Percentiles rank a stretch among this genome's conserved stretches.
These are phyloP conservation scores for Caenorhabditis panamensis DNA, from an alignment of 2,888 invertebrate species.

Conservation along the genomic window DNA sequence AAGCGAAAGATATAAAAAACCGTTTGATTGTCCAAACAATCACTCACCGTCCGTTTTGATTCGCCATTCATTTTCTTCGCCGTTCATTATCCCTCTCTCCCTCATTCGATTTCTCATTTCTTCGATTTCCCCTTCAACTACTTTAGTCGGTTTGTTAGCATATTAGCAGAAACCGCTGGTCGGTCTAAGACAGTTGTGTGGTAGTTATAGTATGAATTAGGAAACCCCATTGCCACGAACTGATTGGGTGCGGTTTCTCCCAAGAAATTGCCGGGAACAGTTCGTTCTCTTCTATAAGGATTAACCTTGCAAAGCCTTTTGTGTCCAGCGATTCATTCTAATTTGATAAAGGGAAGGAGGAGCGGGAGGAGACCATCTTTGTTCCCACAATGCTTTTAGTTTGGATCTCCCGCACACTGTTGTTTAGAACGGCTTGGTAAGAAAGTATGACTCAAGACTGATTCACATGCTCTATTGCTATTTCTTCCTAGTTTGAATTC, in stretches of 20 bases:
- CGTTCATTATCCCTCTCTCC: constrained; percentile 13
- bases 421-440: too few species aligned
- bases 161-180: constrained; percentile 16
- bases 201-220: constrained; percentile 9
- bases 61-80: constrained; percentile 33
- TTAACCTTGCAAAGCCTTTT: constrained; percentile 53
- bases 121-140: not conserved
- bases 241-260: constrained; percentile 16
- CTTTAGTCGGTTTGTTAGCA: constrained; percentile 17
- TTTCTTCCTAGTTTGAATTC: not conserved
- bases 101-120: not conserved
- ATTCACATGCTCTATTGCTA: constrained; percentile 8
- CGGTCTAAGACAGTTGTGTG: too few species aligned
- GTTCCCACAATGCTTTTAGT: not conserved
- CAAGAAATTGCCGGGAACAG: not conserved
- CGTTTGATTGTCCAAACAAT: constrained; percentile 55
- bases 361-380: not conserved
- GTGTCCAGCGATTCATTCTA: constrained; percentile 21
- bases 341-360: constrained; percentile 38
- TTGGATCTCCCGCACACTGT: too few species aligned
- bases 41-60: constrained; percentile 39
- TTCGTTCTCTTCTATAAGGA: constrained; percentile 18
- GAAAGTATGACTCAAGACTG: not conserved
- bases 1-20: constrained; percentile 43
- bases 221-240: not conserved